A percentile compares a stretch with the other conserved stretches of the same genome.
Evolutionary conservation across 1,140 invertebrate species (phyloP).

Genomic region (Pteromalus puparum): DNA sequence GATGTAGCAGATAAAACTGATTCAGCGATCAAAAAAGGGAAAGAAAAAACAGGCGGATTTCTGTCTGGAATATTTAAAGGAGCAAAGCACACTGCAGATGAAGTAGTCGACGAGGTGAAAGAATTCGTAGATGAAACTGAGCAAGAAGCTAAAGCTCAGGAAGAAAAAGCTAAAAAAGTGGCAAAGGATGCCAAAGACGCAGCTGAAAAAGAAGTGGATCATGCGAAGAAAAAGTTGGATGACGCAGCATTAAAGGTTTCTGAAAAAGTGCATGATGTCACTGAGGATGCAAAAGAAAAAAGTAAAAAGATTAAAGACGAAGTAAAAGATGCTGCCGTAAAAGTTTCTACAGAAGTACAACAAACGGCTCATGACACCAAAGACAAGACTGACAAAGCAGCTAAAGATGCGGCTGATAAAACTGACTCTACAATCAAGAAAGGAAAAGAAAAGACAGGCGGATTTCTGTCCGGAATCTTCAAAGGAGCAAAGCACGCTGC

Average conservation of each 20-base stretch:
- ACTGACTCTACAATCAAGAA: slow-evolving; percentile 52
- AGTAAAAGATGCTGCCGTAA: not conserved
- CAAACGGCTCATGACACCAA: slow-evolving; percentile 7
- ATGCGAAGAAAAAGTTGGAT: slow-evolving; percentile 12
- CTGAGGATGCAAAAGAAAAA: not conserved
- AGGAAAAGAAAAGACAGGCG: slow-evolving; percentile 60
- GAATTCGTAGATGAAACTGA: slow-evolving; percentile 65
- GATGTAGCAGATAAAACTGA: slow-evolving; percentile 58
- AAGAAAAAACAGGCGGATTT: slow-evolving; percentile 57
- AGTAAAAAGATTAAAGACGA: slow-evolving; percentile 11
- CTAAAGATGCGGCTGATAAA: slow-evolving; percentile 39
- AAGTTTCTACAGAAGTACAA: not conserved
- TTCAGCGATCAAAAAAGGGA: slow-evolving; percentile 1
- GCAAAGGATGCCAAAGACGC: slow-evolving; percentile 62
- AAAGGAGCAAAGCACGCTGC: slow-evolving; percentile 64
- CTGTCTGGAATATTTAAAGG: slow-evolving; percentile 60
- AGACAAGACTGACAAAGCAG: not conserved
- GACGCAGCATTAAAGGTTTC: slow-evolving; percentile 12
- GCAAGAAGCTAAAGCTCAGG: slow-evolving; percentile 60
- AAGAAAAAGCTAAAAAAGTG: slow-evolving; percentile 56
- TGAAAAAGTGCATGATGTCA: not conserved
- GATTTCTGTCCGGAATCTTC: slow-evolving; percentile 36
- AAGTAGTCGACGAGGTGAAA: slow-evolving; percentile 64
- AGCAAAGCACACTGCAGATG: slow-evolving; percentile 63
- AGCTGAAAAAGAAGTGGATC: slow-evolving; percentile 22